Base-by-base conservation (phyloP, 2,888 invertebrate species). In the Luperina nickerlii region DNA sequence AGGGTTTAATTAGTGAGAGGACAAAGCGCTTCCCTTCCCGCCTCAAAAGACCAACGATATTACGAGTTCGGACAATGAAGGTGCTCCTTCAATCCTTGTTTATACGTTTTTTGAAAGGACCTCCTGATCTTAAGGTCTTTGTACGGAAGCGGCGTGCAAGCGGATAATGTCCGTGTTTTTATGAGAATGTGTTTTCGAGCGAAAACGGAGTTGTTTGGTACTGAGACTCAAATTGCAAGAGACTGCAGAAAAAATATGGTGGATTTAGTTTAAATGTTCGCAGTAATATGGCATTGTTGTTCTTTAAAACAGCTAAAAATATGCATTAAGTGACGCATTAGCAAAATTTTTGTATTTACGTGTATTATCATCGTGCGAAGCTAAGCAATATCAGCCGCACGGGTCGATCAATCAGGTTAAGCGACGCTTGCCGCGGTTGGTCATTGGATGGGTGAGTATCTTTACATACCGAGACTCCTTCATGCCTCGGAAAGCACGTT, bases 1-100 rank as follows among this genome's bases (percentile, higher is more conserved):
- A 88, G 90, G 90, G 91, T 92, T 92, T 92, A 92, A 92, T 92
- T 92, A 92, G 92, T 90, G 89, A 82, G 87, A 87, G 90, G 90
- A 92, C 93, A 93, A 93, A 92, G 93, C 88, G 89, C 84, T 89
- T 91, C 91, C 91, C 86, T 86, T 78, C 81, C 86, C 80, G 81
- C 83, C 85, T 86, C 83, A 88, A 89, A 89, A 89, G 89, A 88
- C 88, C 87, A 89, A 90, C 90, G 91, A 90, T 91, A 92, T 91
- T 90, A 91, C 88, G 88, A 89, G 79, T 84, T 86, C 66, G 89
- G 91, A 92, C 92, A 92, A 92, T 89, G 88, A 89, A 88, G 90
- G 87, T 85, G 88, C 89, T 88, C 88, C 84, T 86, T 87, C 87
- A 85, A 86, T 85, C 80, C 89, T 83, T 89, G 89, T 89, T 89